These are phyloP conservation scores for Saturnia pavonia DNA, from an alignment of 2,888 invertebrate genomes.

Conservation along the genomic window DNA sequence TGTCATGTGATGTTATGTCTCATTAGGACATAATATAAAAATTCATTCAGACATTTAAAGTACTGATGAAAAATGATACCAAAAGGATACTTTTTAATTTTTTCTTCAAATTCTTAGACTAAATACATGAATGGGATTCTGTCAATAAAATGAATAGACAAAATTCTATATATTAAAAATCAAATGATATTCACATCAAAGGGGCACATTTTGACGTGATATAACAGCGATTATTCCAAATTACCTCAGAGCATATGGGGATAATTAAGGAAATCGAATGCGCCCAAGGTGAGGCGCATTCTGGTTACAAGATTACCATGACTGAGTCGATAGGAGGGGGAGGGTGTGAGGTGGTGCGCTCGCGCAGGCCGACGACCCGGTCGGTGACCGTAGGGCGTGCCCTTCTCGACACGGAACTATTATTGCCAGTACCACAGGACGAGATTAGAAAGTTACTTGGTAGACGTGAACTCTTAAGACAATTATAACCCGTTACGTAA, in stretches of 20 bases:
- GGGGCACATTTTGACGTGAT: too few relatives aligned
- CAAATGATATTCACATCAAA: too few relatives aligned
- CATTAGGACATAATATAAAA: too few relatives aligned
- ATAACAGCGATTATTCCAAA: not conserved
- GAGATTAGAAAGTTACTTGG: slow-evolving; percentile 32
- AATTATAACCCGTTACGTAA: not conserved
- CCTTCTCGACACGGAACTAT: slow-evolving; percentile 42
- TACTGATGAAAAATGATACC: not conserved
- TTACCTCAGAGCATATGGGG: not conserved
- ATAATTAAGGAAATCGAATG: slow-evolving; percentile 38
- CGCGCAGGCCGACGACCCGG: slow-evolving; percentile 54
- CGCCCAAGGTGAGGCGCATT: slow-evolving; percentile 42
- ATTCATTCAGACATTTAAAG: not conserved
- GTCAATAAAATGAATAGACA: not conserved
- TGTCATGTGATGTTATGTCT: too few relatives aligned
- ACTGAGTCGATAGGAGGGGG: slow-evolving; percentile 27
- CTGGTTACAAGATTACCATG: slow-evolving; percentile 30
- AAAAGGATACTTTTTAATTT: not conserved
- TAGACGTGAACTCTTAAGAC: not conserved
- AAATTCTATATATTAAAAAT: too few relatives aligned
- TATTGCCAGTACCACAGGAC: slow-evolving; percentile 31
- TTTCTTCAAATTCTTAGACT: not conserved
- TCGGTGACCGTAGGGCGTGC: slow-evolving; percentile 55
- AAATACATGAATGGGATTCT: not conserved
- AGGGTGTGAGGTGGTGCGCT: slow-evolving; percentile 41